A percentile compares a stretch with the other conserved stretches of the same genome.
Evolutionary conservation across 64 coral and sea anemone species (phyloP).

Genomic region (Montipora sp.): DNA sequence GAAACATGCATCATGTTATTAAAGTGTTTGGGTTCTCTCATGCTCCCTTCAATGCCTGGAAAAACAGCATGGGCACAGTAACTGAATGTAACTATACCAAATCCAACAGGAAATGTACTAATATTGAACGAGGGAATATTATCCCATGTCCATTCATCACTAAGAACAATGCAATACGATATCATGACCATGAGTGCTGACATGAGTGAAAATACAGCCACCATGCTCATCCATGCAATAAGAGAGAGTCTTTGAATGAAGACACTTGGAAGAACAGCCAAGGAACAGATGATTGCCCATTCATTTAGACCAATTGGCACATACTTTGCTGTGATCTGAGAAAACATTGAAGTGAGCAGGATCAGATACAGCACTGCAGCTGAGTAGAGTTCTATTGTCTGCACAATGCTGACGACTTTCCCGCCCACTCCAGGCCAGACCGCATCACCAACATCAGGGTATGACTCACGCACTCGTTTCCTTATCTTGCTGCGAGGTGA

Average conservation of each 20-base stretch:
- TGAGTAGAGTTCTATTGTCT: slow-evolving; percentile 89
- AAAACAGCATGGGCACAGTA: slow-evolving; percentile 96
- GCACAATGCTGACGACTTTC: slow-evolving; percentile 75
- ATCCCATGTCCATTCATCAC: slow-evolving; percentile 60
- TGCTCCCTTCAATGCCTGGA: slow-evolving; percentile 91
- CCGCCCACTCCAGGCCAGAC: slow-evolving; percentile 92
- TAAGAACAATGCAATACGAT: slow-evolving; percentile 73
- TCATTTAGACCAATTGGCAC: slow-evolving; percentile 70
- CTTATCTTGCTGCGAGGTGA: slow-evolving; percentile 87
- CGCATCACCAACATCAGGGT: slow-evolving; percentile 89
- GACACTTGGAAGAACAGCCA: slow-evolving; percentile 79
- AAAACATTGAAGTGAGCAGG: slow-evolving; percentile 84
- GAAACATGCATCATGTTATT: slow-evolving; percentile 94
- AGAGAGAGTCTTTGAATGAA: slow-evolving; percentile 88
- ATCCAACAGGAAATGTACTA: slow-evolving; percentile 85
- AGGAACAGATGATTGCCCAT: slow-evolving; percentile 83
- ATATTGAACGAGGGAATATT: slow-evolving; percentile 78
- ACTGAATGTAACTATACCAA: slow-evolving; percentile 94
- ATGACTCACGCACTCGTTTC: slow-evolving; percentile 82
- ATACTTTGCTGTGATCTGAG: slow-evolving; percentile 79
- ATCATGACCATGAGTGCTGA: slow-evolving; percentile 78
- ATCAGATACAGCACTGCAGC: slow-evolving; percentile 87
- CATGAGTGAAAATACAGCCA: slow-evolving; percentile 93
- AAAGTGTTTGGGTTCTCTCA: slow-evolving; percentile 83
- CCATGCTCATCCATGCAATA: slow-evolving; percentile 97